Percentiles rank a stretch among this genome's conserved stretches.
These are phyloP conservation scores for Ovis aries DNA, from an alignment of 2,113 vertebrate species.

Conservation along the genomic window DNA sequence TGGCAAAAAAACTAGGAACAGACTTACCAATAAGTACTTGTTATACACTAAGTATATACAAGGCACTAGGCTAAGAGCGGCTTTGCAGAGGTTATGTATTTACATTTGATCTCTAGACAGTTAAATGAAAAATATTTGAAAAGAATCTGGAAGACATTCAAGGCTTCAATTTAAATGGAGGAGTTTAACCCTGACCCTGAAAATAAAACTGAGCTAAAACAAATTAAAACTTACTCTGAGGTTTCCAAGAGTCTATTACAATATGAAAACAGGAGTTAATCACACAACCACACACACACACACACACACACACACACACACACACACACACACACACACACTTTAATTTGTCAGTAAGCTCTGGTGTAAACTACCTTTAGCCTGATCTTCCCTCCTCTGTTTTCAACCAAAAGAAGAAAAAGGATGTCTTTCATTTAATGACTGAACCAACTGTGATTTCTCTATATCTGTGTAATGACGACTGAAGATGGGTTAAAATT, in stretches of 20 bases:
- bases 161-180: neutral
- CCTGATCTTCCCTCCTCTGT: neutral
- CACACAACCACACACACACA: neutral
- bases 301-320: neutral
- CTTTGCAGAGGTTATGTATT: neutral
- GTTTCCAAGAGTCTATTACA: neutral
- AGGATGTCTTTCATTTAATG: neutral
- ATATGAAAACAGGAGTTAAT: neutral
- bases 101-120: neutral
- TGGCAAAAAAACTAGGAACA: neutral
- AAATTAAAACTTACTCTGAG: neutral
- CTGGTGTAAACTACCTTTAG: neutral
- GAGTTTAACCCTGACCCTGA: neutral
- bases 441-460: neutral
- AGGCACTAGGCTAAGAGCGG: neutral
- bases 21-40: neutral
- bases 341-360: neutral
- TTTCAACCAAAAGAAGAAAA: neutral
- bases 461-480: neutral
- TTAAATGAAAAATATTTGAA: neutral
- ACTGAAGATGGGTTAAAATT: neutral
- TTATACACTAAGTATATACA: neutral
- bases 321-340: neutral
- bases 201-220: conserved; percentile 25
- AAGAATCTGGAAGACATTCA: neutral